These are phyloP conservation scores for Cerastoderma edule DNA, from an alignment of 2,888 invertebrate species.

Conservation along the genomic window DNA sequence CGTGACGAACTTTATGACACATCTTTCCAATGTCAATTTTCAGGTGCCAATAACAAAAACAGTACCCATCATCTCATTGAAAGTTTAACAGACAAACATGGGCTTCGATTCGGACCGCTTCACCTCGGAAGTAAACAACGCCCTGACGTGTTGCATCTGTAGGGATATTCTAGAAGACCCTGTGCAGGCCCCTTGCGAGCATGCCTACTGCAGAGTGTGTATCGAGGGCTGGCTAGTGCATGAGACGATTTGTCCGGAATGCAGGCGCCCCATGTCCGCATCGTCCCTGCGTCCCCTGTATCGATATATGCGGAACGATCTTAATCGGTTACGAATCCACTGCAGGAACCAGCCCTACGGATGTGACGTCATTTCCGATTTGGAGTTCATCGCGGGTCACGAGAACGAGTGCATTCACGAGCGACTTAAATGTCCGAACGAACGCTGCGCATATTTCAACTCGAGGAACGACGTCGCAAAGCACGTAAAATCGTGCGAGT, in stretches of 20 bases:
- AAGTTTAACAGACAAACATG: slow-evolving; percentile 57
- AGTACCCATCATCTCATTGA: too few relatives aligned
- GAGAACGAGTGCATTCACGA: slow-evolving; percentile 67
- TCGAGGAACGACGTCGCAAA: slow-evolving; percentile 58
- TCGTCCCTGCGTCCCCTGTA: slow-evolving; percentile 69
- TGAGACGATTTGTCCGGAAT: slow-evolving; percentile 77
- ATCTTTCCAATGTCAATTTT: too few relatives aligned
- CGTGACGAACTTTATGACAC: too few relatives aligned
- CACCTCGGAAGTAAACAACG: slow-evolving; percentile 70
- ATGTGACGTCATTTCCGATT: slow-evolving; percentile 63
- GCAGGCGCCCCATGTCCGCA: slow-evolving; percentile 65
- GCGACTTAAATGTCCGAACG: slow-evolving; percentile 68
- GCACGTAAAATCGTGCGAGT: slow-evolving; percentile 66
- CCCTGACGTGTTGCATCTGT: slow-evolving; percentile 77
- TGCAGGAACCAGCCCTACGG: slow-evolving; percentile 69
- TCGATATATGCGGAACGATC: slow-evolving; percentile 76
- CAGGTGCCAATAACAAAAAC: too few relatives aligned
- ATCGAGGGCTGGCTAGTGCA: slow-evolving; percentile 77
- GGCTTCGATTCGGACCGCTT: slow-evolving; percentile 77
- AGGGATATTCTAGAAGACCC: slow-evolving; percentile 77
- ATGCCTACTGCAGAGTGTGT: slow-evolving; percentile 77
- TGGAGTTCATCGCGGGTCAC: slow-evolving; percentile 69
- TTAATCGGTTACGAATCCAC: slow-evolving; percentile 68
- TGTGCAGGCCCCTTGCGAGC: slow-evolving; percentile 79
- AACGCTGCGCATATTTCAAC: slow-evolving; percentile 63